Conservation (phyloP, 2,113 vertebrate genomes). For the Mungos mungo region DNA sequence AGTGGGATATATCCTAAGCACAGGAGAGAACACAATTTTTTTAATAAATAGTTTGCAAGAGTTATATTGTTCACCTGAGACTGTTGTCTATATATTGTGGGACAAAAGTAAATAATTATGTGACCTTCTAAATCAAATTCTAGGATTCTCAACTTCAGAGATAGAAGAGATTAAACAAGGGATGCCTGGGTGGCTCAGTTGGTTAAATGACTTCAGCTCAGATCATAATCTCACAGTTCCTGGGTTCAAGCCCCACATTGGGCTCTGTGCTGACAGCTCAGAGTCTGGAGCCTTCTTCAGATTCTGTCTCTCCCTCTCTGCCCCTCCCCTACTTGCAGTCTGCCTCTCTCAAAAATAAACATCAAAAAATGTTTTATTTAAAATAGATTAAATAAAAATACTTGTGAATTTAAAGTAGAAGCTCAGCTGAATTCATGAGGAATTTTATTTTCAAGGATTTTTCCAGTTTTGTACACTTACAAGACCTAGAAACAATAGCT, state of each 20-base stretch:
- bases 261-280: too few species aligned
- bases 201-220: too few species aligned
- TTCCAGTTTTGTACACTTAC: not conserved
- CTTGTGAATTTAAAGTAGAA: not conserved
- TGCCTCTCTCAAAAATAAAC: too few species aligned
- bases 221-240: too few species aligned
- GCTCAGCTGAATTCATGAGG: not conserved
- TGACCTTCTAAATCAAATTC: not conserved
- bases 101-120: not conserved
- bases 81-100: not conserved
- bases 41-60: slow-evolving; percentile 6
- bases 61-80: not conserved
- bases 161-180: not conserved
- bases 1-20: not conserved
- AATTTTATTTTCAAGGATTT: slow-evolving; percentile 1
- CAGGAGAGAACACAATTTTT: not conserved
- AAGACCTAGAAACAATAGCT: not conserved
- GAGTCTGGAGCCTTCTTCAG: too few species aligned
- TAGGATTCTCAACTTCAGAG: not conserved
- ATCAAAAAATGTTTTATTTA: too few species aligned
- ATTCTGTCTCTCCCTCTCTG: too few species aligned
- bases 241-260: too few species aligned
- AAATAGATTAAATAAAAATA: not conserved
- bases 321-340: too few species aligned
- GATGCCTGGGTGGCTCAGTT: too few species aligned